Conservation (phyloP, 2,113 vertebrate species). For the Pyrgilauda ruficollis region DNA sequence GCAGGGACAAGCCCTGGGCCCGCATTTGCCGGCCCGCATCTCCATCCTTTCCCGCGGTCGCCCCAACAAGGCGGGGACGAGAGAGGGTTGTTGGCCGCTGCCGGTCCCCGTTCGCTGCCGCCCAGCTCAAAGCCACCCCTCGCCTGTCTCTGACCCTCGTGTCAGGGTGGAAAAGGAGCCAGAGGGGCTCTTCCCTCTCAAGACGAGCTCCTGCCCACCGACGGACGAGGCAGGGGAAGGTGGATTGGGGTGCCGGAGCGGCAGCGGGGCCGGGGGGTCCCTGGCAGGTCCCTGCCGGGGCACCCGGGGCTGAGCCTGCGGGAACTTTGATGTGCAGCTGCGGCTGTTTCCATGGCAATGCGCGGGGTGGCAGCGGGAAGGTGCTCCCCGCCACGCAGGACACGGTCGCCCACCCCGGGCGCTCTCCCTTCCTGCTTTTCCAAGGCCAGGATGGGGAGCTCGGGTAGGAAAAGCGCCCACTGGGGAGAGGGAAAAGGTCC, state of each 20-base stretch:
- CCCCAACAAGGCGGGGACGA: not conserved
- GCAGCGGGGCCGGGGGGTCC: not conserved
- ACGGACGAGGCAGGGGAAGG: not conserved
- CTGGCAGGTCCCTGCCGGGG: not conserved
- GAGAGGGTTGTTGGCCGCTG: fast-evolving
- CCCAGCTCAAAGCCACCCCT: not conserved
- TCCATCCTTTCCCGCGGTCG: not conserved
- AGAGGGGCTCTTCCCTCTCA: not conserved
- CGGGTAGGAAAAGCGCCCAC: not conserved
- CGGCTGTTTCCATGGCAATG: constrained; percentile 28
- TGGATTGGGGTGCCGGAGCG: not conserved
- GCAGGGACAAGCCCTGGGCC: not conserved
- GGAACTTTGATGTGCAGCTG: not conserved
- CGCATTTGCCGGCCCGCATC: too few relatives aligned
- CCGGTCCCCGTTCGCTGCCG: not conserved
- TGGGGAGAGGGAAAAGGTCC: not conserved
- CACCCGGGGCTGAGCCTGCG: not conserved
- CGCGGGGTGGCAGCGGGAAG: not conserved
- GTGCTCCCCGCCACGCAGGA: not conserved
- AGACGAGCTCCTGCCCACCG: not conserved
- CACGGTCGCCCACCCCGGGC: not conserved
- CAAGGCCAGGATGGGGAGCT: too few relatives aligned
- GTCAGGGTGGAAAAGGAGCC: not conserved
- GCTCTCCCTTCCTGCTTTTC: too few relatives aligned
- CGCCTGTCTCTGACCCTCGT: fast-evolving